Evolutionary conservation across 2,113 vertebrate genomes (phyloP).

Genomic region (Peromyscus leucopus): DNA sequence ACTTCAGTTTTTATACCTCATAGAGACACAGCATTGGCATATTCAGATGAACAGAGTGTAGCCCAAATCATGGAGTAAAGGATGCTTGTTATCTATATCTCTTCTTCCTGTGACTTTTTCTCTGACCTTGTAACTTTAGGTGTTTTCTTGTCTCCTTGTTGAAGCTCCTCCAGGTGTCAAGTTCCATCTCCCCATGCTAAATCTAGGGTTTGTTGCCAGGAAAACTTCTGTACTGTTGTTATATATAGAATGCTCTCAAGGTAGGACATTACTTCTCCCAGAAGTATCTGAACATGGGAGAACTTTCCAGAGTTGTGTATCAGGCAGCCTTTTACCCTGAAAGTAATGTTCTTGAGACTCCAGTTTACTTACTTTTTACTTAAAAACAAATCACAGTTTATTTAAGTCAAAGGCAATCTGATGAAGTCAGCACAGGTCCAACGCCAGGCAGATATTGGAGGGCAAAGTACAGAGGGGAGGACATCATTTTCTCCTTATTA

Average conservation of each 20-base stretch:
- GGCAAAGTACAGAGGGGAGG: neutral
- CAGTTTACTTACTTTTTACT: constrained; percentile 6
- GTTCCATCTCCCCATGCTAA: neutral
- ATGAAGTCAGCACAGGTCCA: neutral
- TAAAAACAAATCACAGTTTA: neutral
- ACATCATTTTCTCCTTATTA: neutral
- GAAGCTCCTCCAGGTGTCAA: neutral
- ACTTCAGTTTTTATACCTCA: constrained; percentile 10
- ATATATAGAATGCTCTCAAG: constrained; percentile 15
- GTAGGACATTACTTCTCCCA: neutral
- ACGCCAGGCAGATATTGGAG: neutral
- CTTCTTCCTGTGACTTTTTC: neutral
- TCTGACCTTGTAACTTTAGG: neutral
- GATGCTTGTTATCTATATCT: neutral
- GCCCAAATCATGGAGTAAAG: neutral
- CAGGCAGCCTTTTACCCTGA: neutral
- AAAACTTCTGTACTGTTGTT: constrained; percentile 28
- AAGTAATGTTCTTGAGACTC: constrained; percentile 24
- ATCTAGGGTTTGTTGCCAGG: neutral
- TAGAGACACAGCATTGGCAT: neutral
- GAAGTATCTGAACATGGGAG: neutral
- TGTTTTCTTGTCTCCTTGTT: neutral
- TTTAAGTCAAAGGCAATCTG: neutral
- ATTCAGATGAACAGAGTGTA: neutral
- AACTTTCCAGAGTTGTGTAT: neutral